Evolutionary conservation across 2,888 invertebrate species (phyloP).

Genomic region (Sesamia inferens): DNA sequence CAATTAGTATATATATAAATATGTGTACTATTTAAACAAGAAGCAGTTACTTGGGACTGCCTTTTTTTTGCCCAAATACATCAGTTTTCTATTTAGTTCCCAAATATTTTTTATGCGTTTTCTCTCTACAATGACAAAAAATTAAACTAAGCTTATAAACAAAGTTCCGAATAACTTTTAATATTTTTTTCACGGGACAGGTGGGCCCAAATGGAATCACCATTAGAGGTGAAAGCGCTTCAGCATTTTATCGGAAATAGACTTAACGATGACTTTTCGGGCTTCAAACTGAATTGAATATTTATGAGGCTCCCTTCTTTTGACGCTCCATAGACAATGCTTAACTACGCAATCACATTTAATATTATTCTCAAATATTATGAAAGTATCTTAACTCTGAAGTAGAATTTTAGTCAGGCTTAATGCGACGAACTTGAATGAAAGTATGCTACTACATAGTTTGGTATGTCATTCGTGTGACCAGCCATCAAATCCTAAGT

Average conservation of each 20-base stretch:
- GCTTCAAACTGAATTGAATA: constrained; percentile 87
- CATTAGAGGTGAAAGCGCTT: constrained; percentile 72
- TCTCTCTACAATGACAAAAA: not conserved
- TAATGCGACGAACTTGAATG: not conserved
- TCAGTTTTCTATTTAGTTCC: not conserved
- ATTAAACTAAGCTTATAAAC: constrained; percentile 10
- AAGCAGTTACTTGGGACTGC: not conserved
- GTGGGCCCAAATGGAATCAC: constrained; percentile 73
- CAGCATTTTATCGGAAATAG: constrained; percentile 85
- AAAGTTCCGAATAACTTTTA: constrained; percentile 68
- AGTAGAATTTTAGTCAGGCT: constrained; percentile 1
- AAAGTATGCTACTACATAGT: not conserved
- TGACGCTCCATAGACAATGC: constrained; percentile 74
- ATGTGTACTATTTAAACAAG: not conserved
- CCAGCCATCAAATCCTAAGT: not conserved
- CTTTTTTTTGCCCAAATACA: not conserved
- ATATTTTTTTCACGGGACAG: constrained; percentile 60
- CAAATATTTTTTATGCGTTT: not conserved
- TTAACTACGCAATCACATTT: constrained; percentile 54
- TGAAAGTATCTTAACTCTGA: constrained; percentile 37
- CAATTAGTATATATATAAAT: not conserved
- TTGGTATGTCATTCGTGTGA: not conserved
- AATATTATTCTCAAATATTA: constrained; percentile 54
- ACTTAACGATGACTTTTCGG: constrained; percentile 86
- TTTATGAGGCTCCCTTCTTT: constrained; percentile 85